A percentile compares a stretch with the other conserved stretches of the same genome.
Conservation (phyloP, 2,888 invertebrate species). For the Acronicta leporina region DNA sequence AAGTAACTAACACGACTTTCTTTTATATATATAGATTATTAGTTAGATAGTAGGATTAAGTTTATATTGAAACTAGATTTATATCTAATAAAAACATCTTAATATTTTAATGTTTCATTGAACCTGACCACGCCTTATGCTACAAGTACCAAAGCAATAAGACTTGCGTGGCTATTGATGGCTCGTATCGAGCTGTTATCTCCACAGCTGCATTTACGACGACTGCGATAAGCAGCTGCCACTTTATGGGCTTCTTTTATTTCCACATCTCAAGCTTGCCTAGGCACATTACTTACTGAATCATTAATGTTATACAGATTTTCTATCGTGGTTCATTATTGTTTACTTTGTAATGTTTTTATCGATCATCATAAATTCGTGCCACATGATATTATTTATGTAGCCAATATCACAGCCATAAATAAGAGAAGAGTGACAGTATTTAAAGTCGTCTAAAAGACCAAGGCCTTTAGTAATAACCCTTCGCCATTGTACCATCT, state of each 20-base stretch:
- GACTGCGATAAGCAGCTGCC: slow-evolving; percentile 23
- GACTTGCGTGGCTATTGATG: slow-evolving; percentile 6
- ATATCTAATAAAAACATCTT: neutral
- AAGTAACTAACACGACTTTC: no score
- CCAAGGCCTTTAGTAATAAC: slow-evolving; percentile 26
- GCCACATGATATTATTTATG: neutral
- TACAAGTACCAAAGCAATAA: slow-evolving; percentile 5
- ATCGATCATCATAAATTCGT: neutral
- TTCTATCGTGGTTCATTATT: no score
- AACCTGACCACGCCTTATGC: neutral
- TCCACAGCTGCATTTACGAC: slow-evolving; percentile 32
- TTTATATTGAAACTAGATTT: no score
- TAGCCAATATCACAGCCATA: neutral
- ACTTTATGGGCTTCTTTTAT: slow-evolving; percentile 34
- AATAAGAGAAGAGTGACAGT: slow-evolving; percentile 3
- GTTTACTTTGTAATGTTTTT: no score
- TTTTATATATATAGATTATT: no score
- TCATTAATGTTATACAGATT: neutral
- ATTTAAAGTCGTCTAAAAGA: slow-evolving; percentile 29
- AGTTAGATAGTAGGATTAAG: no score
- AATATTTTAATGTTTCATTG: neutral
- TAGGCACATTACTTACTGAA: neutral
- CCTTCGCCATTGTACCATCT: slow-evolving; percentile 53
- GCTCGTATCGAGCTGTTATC: slow-evolving; percentile 22
- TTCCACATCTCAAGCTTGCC: slow-evolving; percentile 5